Conservation (phyloP, 2,113 vertebrate species). For the Lamprotornis superbus region DNA sequence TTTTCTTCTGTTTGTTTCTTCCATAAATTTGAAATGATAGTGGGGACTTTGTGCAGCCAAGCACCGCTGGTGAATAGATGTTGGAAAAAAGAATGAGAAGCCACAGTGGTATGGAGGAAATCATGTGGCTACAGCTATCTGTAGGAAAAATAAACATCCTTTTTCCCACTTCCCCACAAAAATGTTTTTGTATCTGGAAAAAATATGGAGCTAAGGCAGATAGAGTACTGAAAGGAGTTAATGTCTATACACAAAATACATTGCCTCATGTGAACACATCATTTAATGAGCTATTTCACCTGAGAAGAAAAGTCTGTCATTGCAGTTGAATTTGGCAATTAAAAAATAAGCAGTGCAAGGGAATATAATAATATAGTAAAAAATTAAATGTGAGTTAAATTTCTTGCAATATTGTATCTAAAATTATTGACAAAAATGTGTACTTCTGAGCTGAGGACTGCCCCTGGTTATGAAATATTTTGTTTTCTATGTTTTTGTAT, state of each 20-base stretch:
- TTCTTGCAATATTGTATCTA: background rate
- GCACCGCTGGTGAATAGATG: background rate
- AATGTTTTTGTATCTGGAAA: conserved; percentile 37
- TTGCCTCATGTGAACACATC: background rate
- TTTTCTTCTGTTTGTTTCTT: conserved; percentile 39
- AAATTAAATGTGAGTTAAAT: background rate
- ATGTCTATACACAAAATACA: background rate
- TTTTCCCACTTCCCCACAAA: conserved; percentile 15
- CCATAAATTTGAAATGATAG: conserved; percentile 9
- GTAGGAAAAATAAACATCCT: conserved; percentile 48
- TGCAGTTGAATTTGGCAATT: background rate
- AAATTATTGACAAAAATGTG: background rate
- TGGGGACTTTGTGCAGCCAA: background rate
- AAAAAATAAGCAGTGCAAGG: background rate
- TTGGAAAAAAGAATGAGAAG: conserved; percentile 18
- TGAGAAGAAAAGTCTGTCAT: background rate
- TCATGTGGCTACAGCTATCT: conserved; percentile 31
- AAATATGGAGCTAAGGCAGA: background rate
- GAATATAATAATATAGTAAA: background rate
- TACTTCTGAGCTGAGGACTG: background rate
- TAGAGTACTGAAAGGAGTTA: background rate
- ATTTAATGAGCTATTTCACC: background rate
- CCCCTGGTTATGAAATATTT: background rate
- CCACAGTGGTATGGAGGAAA: conserved; percentile 29
- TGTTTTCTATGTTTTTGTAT: background rate